Conservation (phyloP, 2,888 invertebrate genomes). For the Pimpla rufipes region DNA sequence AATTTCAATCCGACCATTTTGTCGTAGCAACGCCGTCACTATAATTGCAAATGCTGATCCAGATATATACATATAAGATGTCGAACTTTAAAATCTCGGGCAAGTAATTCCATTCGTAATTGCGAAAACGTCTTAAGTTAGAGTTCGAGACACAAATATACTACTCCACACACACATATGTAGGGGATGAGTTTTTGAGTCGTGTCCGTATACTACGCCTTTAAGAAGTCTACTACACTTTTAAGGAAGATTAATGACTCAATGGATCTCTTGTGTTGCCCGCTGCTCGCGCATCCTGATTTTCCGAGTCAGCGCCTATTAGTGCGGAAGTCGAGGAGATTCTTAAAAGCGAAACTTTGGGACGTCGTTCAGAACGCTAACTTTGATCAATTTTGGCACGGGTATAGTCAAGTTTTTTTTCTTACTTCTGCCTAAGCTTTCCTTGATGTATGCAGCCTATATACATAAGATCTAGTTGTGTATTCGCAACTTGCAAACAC, state of each 20-base stretch:
- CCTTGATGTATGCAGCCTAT: background rate
- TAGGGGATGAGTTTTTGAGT: constrained; percentile 11
- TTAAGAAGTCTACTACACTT: too few species aligned
- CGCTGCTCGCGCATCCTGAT: background rate
- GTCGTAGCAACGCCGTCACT: background rate
- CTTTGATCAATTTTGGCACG: too few species aligned
- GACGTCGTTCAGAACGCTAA: background rate
- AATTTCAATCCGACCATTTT: background rate
- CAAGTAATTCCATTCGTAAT: constrained; percentile 23
- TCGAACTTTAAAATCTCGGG: constrained; percentile 22
- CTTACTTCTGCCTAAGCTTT: too few species aligned
- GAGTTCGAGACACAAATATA: too few species aligned
- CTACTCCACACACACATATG: background rate
- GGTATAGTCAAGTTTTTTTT: too few species aligned
- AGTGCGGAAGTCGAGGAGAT: background rate
- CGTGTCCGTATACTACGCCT: constrained; percentile 7
- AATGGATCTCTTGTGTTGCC: constrained; percentile 36
- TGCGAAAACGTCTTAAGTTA: background rate
- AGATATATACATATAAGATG: background rate
- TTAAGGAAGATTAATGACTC: constrained; percentile 40
- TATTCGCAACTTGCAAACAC: background rate
- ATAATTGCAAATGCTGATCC: background rate
- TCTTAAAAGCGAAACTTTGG: background rate
- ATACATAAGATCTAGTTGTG: background rate
- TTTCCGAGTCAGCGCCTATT: too few species aligned